These are phyloP conservation scores for Microcebus ravelobensis DNA, from an alignment of 2,113 vertebrate genomes.

Conservation along the genomic window DNA sequence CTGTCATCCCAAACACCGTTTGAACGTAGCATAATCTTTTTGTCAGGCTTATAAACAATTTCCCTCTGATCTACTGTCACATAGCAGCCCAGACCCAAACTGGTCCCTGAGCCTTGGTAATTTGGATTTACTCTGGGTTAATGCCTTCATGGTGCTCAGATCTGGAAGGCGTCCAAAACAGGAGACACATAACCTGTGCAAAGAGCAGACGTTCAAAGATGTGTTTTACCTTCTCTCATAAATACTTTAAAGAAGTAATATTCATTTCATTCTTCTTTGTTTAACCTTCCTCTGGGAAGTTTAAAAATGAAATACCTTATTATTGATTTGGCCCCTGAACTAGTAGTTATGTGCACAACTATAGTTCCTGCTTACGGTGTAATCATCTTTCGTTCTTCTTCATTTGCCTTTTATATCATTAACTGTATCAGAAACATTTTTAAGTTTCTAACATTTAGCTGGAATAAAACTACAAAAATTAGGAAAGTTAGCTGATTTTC, in stretches of 20 bases:
- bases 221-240: neutral
- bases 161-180: conserved; percentile 21
- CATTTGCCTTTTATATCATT: neutral
- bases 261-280: neutral
- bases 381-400: neutral
- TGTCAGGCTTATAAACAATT: neutral
- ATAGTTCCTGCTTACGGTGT: neutral
- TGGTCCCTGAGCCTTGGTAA: conserved; percentile 53
- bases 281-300: neutral
- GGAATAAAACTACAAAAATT: neutral
- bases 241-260: neutral
- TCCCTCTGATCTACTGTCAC: conserved; percentile 63
- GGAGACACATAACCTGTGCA: neutral
- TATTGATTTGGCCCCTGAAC: neutral
- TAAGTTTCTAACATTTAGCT: neutral
- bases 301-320: accelerated
- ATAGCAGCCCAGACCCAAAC: conserved; percentile 56
- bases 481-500: neutral
- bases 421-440: neutral
- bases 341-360: no score
- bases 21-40: neutral
- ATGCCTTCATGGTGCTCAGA: neutral
- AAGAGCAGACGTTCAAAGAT: neutral
- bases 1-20: neutral
- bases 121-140: conserved; percentile 6